phyloP scores from a whole-genome alignment of 64 coral and sea anemone species.

The Dendronephthya gigantea region DNA sequence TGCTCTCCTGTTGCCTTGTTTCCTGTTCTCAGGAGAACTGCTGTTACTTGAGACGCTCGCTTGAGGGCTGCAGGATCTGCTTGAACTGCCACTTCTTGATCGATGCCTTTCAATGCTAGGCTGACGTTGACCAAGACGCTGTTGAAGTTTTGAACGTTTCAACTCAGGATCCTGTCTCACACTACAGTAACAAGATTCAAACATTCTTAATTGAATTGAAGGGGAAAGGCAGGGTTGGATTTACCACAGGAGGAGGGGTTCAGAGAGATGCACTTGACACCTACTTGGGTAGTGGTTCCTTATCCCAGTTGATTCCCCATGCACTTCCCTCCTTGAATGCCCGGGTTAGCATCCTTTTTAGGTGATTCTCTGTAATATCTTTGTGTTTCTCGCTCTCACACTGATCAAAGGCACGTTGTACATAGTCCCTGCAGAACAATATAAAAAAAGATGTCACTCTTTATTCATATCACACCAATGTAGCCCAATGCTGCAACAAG shows the following conservation, averaged over 20 bases:
- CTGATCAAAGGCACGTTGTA: slow-evolving; percentile 78
- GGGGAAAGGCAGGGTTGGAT: no score
- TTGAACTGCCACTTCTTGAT: background rate
- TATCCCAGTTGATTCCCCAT: slow-evolving; percentile 75
- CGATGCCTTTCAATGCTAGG: background rate
- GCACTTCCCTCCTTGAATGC: slow-evolving; percentile 73
- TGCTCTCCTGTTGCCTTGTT: background rate
- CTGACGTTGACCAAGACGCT: background rate
- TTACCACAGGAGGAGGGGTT: no score
- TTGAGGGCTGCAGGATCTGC: background rate
- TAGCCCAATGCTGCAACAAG: background rate
- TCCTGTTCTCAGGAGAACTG: background rate
- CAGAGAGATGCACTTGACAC: no score
- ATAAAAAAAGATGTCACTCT: background rate
- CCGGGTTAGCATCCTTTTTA: slow-evolving; percentile 57
- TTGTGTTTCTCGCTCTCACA: slow-evolving; percentile 83
- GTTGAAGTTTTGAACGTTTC: background rate
- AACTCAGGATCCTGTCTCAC: background rate
- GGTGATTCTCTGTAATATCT: slow-evolving; percentile 63
- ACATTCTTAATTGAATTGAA: no score
- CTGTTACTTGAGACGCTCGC: background rate
- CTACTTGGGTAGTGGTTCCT: slow-evolving; percentile 67
- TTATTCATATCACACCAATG: background rate
- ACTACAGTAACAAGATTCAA: background rate
- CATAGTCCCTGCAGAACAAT: slow-evolving; percentile 58